A percentile compares a stretch with the other conserved stretches of the same genome.
phyloP scores from a whole-genome alignment of 2,797 vertebrate genomes.

The Mus minutoides region DNA sequence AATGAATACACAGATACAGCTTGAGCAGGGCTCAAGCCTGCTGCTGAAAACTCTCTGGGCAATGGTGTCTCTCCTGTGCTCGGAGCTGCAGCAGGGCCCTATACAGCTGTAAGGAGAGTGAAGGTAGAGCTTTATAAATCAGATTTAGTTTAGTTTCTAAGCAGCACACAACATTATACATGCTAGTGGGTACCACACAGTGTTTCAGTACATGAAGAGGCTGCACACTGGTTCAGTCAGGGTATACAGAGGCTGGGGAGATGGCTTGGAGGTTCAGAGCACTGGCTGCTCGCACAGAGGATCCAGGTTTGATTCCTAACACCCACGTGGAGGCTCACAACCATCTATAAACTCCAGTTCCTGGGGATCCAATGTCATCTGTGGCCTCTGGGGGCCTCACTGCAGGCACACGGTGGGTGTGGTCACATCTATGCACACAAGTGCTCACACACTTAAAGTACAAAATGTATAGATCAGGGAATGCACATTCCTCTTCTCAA shows the following conservation, averaged over 20 bases:
- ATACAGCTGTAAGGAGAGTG: not conserved
- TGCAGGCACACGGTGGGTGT: not conserved
- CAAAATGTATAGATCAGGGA: not conserved
- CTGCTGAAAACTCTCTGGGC: rapidly evolving
- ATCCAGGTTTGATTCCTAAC: not conserved
- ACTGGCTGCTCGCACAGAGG: not conserved
- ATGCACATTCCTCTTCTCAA: not conserved
- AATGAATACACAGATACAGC: rapidly evolving
- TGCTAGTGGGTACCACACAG: not conserved
- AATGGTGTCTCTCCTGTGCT: rapidly evolving
- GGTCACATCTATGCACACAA: not conserved
- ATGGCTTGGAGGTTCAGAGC: not conserved
- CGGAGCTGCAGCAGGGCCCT: no score
- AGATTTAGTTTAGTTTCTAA: not conserved
- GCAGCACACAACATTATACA: not conserved
- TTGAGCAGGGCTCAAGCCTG: not conserved
- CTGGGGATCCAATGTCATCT: not conserved
- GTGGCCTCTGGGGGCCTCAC: not conserved
- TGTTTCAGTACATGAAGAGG: not conserved
- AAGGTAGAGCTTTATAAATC: not conserved
- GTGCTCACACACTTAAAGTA: not conserved
- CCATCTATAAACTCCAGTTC: not conserved
- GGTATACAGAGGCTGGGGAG: no score
- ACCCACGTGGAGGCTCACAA: not conserved
- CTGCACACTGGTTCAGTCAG: not conserved